Evolutionary conservation across 2,888 invertebrate species (phyloP).

Genomic region (Caradrina clavipalpis): DNA sequence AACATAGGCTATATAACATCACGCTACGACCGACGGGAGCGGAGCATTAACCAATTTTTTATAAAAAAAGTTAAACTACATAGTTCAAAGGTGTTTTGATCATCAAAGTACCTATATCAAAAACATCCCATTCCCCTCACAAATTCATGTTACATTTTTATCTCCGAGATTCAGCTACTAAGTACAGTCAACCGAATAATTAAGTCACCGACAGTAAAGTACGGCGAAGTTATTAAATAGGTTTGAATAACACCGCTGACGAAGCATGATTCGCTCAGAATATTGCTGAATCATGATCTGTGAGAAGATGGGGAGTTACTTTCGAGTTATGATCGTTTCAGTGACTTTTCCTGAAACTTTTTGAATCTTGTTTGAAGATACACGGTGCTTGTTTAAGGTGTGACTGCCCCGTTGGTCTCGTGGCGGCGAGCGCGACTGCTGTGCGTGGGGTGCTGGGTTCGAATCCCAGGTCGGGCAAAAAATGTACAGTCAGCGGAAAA

Average conservation of each 20-base stretch:
- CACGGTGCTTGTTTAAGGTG: neutral
- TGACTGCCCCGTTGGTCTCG: too few relatives aligned
- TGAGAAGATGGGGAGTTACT: conserved; percentile 20
- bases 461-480: too few relatives aligned
- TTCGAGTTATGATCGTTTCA: conserved; percentile 9
- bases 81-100: too few relatives aligned
- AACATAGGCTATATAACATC: too few relatives aligned
- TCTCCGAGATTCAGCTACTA: conserved; percentile 34
- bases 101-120: neutral
- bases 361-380: neutral
- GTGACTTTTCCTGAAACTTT: neutral
- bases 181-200: conserved; percentile 70
- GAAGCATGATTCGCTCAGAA: conserved; percentile 64
- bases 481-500: too few relatives aligned
- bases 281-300: conserved; percentile 66
- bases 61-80: too few relatives aligned
- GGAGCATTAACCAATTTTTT: too few relatives aligned
- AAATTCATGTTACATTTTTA: conserved; percentile 27
- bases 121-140: conserved; percentile 12
- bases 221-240: conserved; percentile 71
- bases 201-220: conserved; percentile 59
- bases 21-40: too few relatives aligned
- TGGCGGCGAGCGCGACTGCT: too few relatives aligned
- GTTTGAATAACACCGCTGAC: conserved; percentile 71
- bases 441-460: too few relatives aligned